A percentile compares a stretch with the other conserved stretches of the same genome.
Conservation (phyloP, 1,140 invertebrate genomes). For the Bombus sylvicola region DNA sequence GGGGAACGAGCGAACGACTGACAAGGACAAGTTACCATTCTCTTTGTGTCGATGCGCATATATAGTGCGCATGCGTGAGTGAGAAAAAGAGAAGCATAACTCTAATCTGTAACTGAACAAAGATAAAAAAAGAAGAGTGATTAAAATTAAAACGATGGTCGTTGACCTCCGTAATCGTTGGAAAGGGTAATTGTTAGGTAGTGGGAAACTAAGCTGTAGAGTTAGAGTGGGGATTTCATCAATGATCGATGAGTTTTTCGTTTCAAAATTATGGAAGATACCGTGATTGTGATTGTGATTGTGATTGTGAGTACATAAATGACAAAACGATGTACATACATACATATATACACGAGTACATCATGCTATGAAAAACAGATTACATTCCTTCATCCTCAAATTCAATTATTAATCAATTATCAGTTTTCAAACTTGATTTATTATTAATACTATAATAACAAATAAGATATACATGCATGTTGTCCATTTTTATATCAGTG, state of each 20-base stretch:
- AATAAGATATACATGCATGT: too few species aligned
- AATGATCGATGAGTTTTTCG: conserved; percentile 47
- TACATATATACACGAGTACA: too few species aligned
- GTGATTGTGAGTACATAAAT: background rate
- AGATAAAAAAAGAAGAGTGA: conserved; percentile 29
- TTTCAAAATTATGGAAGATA: conserved; percentile 46
- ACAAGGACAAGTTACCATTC: background rate
- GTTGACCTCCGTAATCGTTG: conserved; percentile 57
- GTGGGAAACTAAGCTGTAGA: conserved; percentile 41
- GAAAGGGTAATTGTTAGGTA: background rate
- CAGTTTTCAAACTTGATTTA: too few species aligned
- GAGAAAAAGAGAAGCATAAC: background rate
- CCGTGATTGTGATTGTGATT: background rate
- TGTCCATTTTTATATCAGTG: too few species aligned
- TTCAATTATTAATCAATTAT: too few species aligned
- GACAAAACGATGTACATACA: background rate
- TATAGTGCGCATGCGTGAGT: background rate
- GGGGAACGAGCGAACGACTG: background rate
- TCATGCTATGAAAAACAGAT: background rate
- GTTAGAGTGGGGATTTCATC: conserved; percentile 23
- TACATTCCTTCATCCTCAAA: background rate
- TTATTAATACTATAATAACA: too few species aligned
- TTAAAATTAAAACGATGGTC: conserved; percentile 56
- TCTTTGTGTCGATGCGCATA: background rate
- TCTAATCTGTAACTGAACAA: background rate